Conservation (phyloP, 2,113 vertebrate genomes). For the Glaucidium brasilianum region DNA sequence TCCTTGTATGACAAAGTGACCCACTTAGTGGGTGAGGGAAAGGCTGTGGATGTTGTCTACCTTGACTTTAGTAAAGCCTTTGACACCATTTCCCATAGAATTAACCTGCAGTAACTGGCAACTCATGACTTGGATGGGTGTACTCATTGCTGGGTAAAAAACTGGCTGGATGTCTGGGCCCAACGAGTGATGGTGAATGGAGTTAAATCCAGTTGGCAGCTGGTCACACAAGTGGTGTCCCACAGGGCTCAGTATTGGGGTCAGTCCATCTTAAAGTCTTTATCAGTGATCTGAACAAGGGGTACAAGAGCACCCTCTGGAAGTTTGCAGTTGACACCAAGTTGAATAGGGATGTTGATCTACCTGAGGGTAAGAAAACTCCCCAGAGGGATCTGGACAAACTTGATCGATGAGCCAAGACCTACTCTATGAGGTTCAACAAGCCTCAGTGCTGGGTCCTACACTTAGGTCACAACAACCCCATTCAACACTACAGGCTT, state of each 20-base stretch:
- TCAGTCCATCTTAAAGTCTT: not conserved
- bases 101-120: not conserved
- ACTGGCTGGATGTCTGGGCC: not conserved
- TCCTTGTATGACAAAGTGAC: not conserved
- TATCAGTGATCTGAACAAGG: not conserved
- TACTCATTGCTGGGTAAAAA: not conserved
- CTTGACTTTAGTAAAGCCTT: not conserved
- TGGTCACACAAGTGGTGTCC: not conserved
- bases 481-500: not conserved
- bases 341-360: rapidly evolving
- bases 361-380: too few relatives aligned
- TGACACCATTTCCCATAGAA: not conserved
- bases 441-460: too few relatives aligned
- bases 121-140: not conserved
- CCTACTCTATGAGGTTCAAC: too few relatives aligned
- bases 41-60: not conserved
- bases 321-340: not conserved
- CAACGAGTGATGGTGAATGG: not conserved
- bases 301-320: too few relatives aligned
- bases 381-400: too few relatives aligned
- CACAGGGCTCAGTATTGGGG: too few relatives aligned
- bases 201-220: not conserved
- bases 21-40: not conserved
- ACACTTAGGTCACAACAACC: too few relatives aligned
- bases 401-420: too few relatives aligned